phyloP scores from a whole-genome alignment of 2,888 invertebrate species.

The Hirtodrosophila alboralis region DNA sequence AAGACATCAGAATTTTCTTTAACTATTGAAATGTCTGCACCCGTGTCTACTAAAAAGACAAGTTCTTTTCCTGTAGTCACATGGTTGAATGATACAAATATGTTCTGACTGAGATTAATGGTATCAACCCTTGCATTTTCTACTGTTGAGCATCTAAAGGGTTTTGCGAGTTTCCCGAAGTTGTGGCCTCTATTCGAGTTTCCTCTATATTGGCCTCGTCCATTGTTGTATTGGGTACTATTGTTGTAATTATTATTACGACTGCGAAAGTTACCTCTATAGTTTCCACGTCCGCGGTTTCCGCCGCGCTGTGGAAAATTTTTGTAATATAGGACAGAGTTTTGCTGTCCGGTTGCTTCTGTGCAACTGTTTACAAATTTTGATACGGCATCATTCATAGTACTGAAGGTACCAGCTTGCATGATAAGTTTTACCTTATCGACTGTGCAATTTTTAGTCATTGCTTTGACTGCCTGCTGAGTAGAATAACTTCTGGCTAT shows the following conservation, averaged over 20 bases:
- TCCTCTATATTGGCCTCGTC: constrained; percentile 26
- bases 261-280: constrained; percentile 3
- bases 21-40: constrained; percentile 5
- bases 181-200: constrained; percentile 22
- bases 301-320: constrained; percentile 1
- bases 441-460: constrained; percentile 22
- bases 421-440: constrained; percentile 13
- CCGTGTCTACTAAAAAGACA: constrained; percentile 17
- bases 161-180: constrained; percentile 11
- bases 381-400: constrained; percentile 8
- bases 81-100: constrained; percentile 11
- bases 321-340: constrained; percentile 5
- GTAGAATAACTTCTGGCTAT: constrained; percentile 23
- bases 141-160: constrained; percentile 15
- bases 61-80: constrained; percentile 16
- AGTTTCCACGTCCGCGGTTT: constrained; percentile 2
- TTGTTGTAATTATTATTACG: constrained; percentile 1
- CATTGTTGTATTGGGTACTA: constrained; percentile 4
- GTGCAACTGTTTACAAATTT: constrained; percentile 13
- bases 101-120: constrained; percentile 18
- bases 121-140: constrained; percentile 12
- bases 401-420: constrained; percentile 57
- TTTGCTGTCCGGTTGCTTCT: constrained; percentile 6
- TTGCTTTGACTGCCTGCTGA: constrained; percentile 24
- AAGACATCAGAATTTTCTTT: no score